Base-by-base conservation (phyloP, 2,113 vertebrate species). In the Coryphaenoides rupestris region DNA sequence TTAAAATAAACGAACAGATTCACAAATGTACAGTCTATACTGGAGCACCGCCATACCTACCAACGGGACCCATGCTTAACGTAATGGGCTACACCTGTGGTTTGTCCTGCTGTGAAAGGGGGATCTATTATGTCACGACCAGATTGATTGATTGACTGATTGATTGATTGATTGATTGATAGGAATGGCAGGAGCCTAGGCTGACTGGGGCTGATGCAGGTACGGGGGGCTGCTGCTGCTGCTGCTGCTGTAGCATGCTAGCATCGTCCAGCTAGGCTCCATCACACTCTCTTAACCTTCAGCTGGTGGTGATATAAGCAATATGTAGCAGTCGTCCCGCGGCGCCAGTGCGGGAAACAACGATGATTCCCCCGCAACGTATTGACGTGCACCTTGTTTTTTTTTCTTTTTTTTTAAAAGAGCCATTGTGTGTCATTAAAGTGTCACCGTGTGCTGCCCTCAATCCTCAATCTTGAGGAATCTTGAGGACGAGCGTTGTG, bases 281-380 rank as follows among this genome's bases (percentile, higher is more conserved):
- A 78, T 80, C 78, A 72, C 67, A 73, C 24, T 78, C 80, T 86
- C 50, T 75, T 88, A 88, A 88, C 86, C 86, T 88, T 88, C 86
- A 88, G 75, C 75, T 68, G 83, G 74, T 21, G 19, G 63, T 63
- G 75, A 73, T 76, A 78, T 76, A 63, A 68, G 66, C 57, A 26
- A 74, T 13, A 55, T n/a, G 67, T 33, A 58, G 50, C 78, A 26
- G 50, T 12, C 67, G 9, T 46, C 63, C 60, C 70, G 24, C 54
- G 62, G 67, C 62, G 62, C 63, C 69, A 23, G 59, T n/a, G 33
- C 56, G 9, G 16, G 21, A 17, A 58, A 33, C 14, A 15, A 55
- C 15, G 2, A 22, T 55, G 16, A 9, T 53, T 53, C 21, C 3
- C 53, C 53, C 53, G n/a, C 53, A 50, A n/a, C n/a, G n/a, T 17